Evolutionary conservation across 1,140 invertebrate species (phyloP), one percentile per base, ranked within the genome.

Genomic region (Drosophila grimshawi): DNA sequence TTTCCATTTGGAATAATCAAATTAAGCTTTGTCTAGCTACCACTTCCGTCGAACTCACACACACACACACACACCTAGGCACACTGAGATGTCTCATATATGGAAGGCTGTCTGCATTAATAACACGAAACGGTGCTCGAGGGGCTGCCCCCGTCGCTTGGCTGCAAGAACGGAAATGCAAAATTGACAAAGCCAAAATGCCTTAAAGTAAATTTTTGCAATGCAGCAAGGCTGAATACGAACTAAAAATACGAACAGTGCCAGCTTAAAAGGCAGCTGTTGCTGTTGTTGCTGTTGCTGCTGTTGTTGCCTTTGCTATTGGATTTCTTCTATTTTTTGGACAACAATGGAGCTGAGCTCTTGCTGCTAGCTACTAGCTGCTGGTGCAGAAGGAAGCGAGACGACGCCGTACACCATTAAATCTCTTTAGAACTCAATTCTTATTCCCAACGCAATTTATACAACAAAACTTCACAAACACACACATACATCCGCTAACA

Each of bases 371-470:
- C 48, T 63, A 45, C 45, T 49, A 29, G 11, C 10, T 41, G 63
- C 37, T 52, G 41, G 19, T 19, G 19, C 19, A 27, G 37, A 45
- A 53, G 29, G 7, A 63, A 74, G 68, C 35, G 62, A 70, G 83
- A 78, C 49, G 83, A 78, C 43, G 56, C 80, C 66, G 72, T 49
- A 70, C 79, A 78, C 86, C 86, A 90, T 90, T 90, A 90, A 90
- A 90, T 90, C 86, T 90, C 86, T 90, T 90, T 86, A 90, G 86
- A 90, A 90, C 86, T 90, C 81, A 90, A 90, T 90, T 90, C 81
- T 90, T 90, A 90, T 90, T 88, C 86, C 86, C 86, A 90, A 86
- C 78, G 81, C 86, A 90, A 90, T 90, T 90, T 90, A 90, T 90
- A 90, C 86, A 85, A 89, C 86, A 81, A 89, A 89, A 89, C 79